These are phyloP conservation scores for Cygnus atratus DNA, from an alignment of 2,113 vertebrate species.

Conservation along the genomic window DNA sequence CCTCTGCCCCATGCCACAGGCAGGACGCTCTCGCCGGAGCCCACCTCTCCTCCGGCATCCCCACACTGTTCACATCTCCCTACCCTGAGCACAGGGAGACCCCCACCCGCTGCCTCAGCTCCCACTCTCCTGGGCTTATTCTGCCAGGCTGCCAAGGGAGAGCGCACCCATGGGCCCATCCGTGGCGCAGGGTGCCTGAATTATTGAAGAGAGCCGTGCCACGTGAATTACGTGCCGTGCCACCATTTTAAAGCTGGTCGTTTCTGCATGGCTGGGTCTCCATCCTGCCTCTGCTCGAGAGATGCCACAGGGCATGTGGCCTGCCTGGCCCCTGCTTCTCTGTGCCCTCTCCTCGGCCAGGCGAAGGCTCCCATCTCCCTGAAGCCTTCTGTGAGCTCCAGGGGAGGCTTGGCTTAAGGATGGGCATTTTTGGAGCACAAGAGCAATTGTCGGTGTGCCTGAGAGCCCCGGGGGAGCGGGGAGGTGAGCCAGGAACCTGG, in stretches of 20 bases:
- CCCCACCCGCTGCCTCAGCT: neutral
- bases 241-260: fast-evolving
- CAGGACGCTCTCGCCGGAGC: fast-evolving
- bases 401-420: no score
- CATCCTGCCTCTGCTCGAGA: fast-evolving
- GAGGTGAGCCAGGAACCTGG: no score
- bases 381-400: neutral
- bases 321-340: neutral
- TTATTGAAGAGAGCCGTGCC: fast-evolving
- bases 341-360: neutral
- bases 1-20: neutral
- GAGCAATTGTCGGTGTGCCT: no score
- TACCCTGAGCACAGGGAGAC: neutral
- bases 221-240: neutral
- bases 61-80: no score
- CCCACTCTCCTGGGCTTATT: neutral
- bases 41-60: neutral
- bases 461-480: no score
- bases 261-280: neutral
- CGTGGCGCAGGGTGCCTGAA: neutral
- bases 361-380: neutral
- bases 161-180: fast-evolving
- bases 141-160: neutral
- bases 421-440: no score
- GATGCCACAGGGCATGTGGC: neutral